A percentile compares a stretch with the other conserved stretches of the same genome.
Evolutionary conservation across 1,140 invertebrate genomes (phyloP).

Genomic region (Sinella curviseta): DNA sequence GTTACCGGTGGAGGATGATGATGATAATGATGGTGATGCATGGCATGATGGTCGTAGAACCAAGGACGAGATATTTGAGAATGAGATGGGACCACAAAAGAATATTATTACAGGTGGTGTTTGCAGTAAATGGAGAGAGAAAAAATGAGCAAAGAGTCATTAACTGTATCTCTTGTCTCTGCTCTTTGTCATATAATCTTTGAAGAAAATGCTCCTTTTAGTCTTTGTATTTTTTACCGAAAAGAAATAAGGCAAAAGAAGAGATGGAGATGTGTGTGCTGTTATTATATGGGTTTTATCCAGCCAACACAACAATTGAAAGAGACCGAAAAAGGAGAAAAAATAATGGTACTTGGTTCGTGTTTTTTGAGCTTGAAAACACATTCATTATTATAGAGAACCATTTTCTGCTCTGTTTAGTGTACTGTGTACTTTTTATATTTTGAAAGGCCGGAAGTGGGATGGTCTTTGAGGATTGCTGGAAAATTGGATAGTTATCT

Average conservation of each 20-base stretch:
- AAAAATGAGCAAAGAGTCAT: neutral
- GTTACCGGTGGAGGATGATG: neutral
- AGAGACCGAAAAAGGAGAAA: neutral
- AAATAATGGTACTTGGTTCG: neutral
- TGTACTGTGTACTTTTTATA: neutral
- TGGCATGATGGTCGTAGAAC: neutral
- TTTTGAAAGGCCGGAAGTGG: neutral
- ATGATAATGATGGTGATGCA: neutral
- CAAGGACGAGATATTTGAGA: neutral
- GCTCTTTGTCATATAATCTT: constrained; percentile 21
- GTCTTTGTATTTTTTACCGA: neutral
- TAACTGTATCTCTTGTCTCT: constrained; percentile 13
- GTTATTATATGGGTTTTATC: no score
- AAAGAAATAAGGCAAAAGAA: neutral
- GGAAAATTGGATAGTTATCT: no score
- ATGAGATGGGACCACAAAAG: neutral
- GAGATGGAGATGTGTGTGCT: neutral
- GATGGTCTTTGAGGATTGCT: no score
- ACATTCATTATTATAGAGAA: neutral
- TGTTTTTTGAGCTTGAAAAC: neutral
- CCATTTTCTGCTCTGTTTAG: no score
- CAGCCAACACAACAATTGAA: no score
- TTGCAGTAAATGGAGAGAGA: neutral
- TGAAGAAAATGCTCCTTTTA: neutral
- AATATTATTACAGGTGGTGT: neutral